Conservation (phyloP, 1,140 invertebrate species). For the Heliconius hewitsoni region DNA sequence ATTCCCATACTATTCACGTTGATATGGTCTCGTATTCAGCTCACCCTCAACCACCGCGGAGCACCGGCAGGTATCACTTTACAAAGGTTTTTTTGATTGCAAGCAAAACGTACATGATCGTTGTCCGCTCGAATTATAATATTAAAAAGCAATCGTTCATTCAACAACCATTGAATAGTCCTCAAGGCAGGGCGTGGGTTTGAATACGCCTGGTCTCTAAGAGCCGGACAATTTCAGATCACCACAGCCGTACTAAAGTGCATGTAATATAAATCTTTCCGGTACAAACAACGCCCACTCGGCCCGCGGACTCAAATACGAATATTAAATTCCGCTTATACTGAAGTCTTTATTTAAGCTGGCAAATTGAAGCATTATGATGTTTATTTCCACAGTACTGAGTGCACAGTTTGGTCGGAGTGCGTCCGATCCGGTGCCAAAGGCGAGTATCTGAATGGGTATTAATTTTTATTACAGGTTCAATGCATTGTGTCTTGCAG, state of each 20-base stretch:
- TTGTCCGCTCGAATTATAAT: slow-evolving; percentile 70
- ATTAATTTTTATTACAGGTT: slow-evolving; percentile 79
- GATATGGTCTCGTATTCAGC: slow-evolving; percentile 51
- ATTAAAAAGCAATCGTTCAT: slow-evolving; percentile 79
- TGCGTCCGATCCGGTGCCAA: slow-evolving; percentile 41
- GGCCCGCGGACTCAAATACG: slow-evolving; percentile 68
- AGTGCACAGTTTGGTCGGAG: slow-evolving; percentile 48
- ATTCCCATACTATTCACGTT: slow-evolving; percentile 44
- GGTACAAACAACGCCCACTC: slow-evolving; percentile 77
- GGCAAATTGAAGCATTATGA: slow-evolving; percentile 58
- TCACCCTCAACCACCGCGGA: slow-evolving; percentile 49
- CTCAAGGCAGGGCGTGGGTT: slow-evolving; percentile 73
- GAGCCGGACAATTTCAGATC: slow-evolving; percentile 77
- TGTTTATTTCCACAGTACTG: slow-evolving; percentile 57
- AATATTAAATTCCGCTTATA: slow-evolving; percentile 79
- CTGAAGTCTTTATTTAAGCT: slow-evolving; percentile 75
- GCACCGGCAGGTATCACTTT: slow-evolving; percentile 68
- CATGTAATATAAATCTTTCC: slow-evolving; percentile 81
- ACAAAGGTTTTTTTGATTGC: slow-evolving; percentile 64
- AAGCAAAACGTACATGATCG: slow-evolving; percentile 64
- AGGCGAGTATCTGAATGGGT: slow-evolving; percentile 67
- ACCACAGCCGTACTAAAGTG: slow-evolving; percentile 71
- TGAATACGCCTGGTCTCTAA: slow-evolving; percentile 58
- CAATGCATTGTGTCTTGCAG: slow-evolving; percentile 68
- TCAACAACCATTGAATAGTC: slow-evolving; percentile 77